Base-by-base conservation (phyloP, 1,140 invertebrate species). In the Bilobella aurantiaca region DNA sequence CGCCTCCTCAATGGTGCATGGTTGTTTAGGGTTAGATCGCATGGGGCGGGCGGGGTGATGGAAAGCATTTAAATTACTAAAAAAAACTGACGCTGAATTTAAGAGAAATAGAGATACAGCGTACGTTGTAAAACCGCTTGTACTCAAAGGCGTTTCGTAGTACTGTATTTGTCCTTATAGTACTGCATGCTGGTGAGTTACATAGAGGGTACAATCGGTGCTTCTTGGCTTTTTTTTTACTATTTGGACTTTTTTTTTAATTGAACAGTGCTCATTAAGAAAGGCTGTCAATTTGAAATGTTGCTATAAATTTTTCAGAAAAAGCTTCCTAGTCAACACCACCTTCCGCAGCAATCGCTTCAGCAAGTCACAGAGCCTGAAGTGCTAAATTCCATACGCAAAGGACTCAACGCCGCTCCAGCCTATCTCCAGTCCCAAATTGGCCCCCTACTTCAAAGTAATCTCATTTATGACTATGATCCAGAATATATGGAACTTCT, bases 401-500 rank as follows among this genome's bases (percentile, higher is more conserved):
- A 42, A 12, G 49, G 49, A 23, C 49, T 5, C 49, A 53, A 5
- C 14, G 8, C 49, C 14, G 12, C 49, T 14, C 5, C 49, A 5
- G 12, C 49, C 8, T 53, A 53, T 53, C 23, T 53, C 49, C 49
- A 53, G 8, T 14, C 49, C 12, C 49, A 53, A 42, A 23, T 53
- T 53, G 21, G 14, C 49, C 12, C 49, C 49, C 49, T 53, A 18
- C 49, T 53, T 23, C 8, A 8, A 53, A 53, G 21, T 23, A 53
- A 23, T 23, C 49, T 53, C 21, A 14, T 53, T 14, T 23, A 14
- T 23, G 63, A 65, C 32, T 58, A 31, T 29, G 63, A 65, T n/a
- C 56, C 63, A 27, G 63, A 65, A 57, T 65, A 65, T 30, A 31
- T 58, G 25, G 63, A 65, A 30, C 23, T 65, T 18, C 46, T 65